Evolutionary conservation across 2,888 invertebrate genomes (phyloP).

Genomic region (Cerastoderma edule): DNA sequence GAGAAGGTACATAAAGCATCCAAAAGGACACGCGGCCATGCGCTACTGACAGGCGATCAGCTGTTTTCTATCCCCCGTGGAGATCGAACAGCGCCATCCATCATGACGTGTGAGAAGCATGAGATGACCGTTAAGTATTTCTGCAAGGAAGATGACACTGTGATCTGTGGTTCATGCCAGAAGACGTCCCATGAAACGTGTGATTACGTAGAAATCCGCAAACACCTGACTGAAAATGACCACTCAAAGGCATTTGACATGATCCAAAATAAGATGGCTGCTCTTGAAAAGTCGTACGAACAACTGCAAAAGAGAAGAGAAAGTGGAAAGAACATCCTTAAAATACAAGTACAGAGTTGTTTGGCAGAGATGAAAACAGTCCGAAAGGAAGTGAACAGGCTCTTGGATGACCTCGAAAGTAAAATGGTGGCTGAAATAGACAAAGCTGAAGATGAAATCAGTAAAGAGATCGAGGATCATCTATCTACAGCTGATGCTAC

Average conservation of each 20-base stretch:
- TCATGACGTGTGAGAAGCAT: conserved; percentile 7
- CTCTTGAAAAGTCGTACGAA: conserved; percentile 9
- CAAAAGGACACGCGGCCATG: not conserved
- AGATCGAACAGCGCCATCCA: not conserved
- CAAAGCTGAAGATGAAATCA: not conserved
- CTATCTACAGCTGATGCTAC: not conserved
- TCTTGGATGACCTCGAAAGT: not conserved
- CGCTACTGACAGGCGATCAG: not conserved
- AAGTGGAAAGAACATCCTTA: not conserved
- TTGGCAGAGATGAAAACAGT: not conserved
- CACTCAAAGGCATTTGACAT: not conserved
- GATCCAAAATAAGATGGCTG: not conserved
- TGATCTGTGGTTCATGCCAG: not conserved
- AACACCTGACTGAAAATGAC: not conserved
- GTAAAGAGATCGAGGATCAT: not conserved
- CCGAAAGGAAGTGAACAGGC: not conserved
- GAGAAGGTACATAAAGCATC: not conserved
- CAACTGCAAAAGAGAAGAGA: not conserved
- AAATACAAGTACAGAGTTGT: not conserved
- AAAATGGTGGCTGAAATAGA: not conserved
- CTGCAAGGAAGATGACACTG: not conserved
- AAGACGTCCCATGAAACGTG: not conserved
- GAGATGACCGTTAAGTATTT: not conserved
- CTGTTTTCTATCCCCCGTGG: not conserved
- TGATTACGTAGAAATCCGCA: not conserved